Base-by-base conservation (phyloP, 2,113 vertebrate genomes). In the Hyperopisus bebe region DNA sequence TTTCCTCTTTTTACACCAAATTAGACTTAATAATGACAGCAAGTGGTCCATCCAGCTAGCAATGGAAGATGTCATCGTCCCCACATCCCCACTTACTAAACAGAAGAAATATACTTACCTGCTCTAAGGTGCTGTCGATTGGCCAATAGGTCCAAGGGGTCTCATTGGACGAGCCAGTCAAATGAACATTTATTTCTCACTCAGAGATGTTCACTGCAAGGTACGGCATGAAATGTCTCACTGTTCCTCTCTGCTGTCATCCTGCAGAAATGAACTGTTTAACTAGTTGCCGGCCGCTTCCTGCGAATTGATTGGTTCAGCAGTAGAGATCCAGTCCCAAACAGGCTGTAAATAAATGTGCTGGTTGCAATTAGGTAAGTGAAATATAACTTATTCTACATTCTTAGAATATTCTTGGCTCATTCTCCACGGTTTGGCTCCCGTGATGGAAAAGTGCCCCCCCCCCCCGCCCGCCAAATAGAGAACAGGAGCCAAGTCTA, bases 371-470 rank as follows among this genome's bases (percentile, higher is more conserved):
- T 92, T 90, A 93, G 89, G 90, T 66, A 89, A 90, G 89, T 91
- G 90, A 94, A 92, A 93, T 91, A 93, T 89, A 91, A 91, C 89
- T 91, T 92, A 89, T 80, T 89, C 89, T 87, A 89, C 90, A 89
- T 92, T 92, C 91, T 92, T 91, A 88, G 90, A 92, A 93, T 93
- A 92, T 91, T 91, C 90, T 91, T 93, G 92, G 92, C 93, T 89
- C 66, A 88, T 58, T 92, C 91, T 90, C 90, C 44, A 66, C 46
- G 82, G 93, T 94, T 93, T 94, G 93, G 93, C 93, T 50, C 89
- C 80, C 70, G 85, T 92, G 91, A 87, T 92, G 93, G 93, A 94
- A 93, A 94, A 93, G 90, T 86, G 85, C 88, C 89, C 85, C 44
- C 89, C 88, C 89, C 90, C 89, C 89, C 91, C 90, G 91, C 89